Base-by-base conservation (phyloP, 2,113 vertebrate genomes). In the Excalfactoria chinensis region DNA sequence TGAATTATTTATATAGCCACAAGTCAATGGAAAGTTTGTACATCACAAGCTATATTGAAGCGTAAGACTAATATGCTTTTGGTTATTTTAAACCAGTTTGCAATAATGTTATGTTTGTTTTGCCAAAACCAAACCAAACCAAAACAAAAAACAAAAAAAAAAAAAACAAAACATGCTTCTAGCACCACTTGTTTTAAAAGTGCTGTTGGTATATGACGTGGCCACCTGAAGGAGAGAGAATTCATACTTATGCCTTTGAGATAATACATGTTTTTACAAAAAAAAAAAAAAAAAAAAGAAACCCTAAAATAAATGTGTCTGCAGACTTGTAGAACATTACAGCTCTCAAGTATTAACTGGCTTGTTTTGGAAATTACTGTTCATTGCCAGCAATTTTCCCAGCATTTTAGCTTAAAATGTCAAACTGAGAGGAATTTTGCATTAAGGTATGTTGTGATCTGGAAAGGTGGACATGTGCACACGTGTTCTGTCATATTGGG, bases 31-130 rank as follows among this genome's bases (percentile, higher is more conserved):
- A 80, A 90, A 83, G 16, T 37, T 78, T 87, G 12, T 59, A 13
- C 66, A 73, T 53, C 30, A 32, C 35, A 55, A 64, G 4, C 19
- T 70, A 1, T 68, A 34, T 63, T 74, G 32, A 77, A 77, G 35
- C 35, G 4, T 15, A 62, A 82, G 44, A 93, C 78, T 81, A 58
- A 55, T 70, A 88, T 72, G 18, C 23, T 81, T 82, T 84, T 86
- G 28, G 19, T 62, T 89, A 67, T 84, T 94, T 92, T 46, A 63
- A 91, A 76, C 34, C 89, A 51, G 49, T 76, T 85, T 90, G 43
- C 37, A 82, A 4, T 70, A 67, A 79, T 48, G 4, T 51, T 92
- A 89, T 92, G 25, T 86, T 70, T 15, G 0, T n/a, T 91, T 94
- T 92, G 20, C 11, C 0, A 43, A 56, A 37, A 26, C n/a, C n/a